Base-by-base conservation (phyloP, 2,888 invertebrate genomes). In the Diarsia mendica region DNA sequence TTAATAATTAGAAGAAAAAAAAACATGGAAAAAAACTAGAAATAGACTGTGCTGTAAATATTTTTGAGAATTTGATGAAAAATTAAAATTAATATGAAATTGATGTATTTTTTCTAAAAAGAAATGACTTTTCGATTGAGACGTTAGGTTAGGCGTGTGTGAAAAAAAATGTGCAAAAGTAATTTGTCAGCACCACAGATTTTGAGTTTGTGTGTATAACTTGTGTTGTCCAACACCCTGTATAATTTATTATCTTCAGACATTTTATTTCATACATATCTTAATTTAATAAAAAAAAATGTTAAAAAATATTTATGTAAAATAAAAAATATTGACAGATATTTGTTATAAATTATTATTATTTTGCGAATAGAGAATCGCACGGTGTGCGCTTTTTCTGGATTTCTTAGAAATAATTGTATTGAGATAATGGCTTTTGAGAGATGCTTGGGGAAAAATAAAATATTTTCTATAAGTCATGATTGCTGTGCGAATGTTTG, bases 61-160 rank as follows among this genome's bases (percentile, higher is more conserved):
- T 91, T 90, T 90, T 91, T 89, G 88, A 90, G 80, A 88, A 85
- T 80, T 86, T 83, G 87, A 84, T 86, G 85, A 86, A 86, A 87
- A 88, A 83, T 79, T 81, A 80, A 84, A 77, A 77, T 74, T 78
- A 83, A 88, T 83, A 83, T 84, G 76, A 91, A 90, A 91, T 89
- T 85, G 87, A 92, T 91, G 92, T 93, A 92, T 93, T 92, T 93
- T 93, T 93, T 92, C 92, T 91, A 92, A 91, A 91, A 86, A 71
- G 85, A 88, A 87, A 87, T 83, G 85, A 80, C 85, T 90, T 90
- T 89, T 92, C 88, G 89, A 90, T 86, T 87, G 88, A 85, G 75
- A 88, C 80, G 87, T 88, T 85, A 90, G 90, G 61, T 90, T 89
- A 87, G 89, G 89, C 84, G 90, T 88, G 88, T 84, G 85, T 83